Percentiles rank a stretch among this genome's conserved stretches.
Conservation (phyloP, 2,113 vertebrate genomes). For the Lasiurus borealis region DNA sequence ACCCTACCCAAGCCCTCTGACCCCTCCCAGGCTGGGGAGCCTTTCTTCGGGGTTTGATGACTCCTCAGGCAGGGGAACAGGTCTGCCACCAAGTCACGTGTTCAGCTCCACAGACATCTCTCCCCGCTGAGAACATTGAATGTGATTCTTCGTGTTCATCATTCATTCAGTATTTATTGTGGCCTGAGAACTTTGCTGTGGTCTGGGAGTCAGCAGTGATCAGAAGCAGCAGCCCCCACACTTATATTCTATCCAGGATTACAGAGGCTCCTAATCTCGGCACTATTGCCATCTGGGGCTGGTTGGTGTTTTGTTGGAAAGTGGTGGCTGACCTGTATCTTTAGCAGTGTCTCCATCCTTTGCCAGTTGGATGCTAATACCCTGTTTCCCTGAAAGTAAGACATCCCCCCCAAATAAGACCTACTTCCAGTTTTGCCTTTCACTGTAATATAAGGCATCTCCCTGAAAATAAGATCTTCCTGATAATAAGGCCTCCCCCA, state of each 20-base stretch:
- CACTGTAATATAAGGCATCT: no score
- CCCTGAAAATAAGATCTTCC: no score
- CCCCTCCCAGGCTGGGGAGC: background rate
- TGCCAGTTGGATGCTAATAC: background rate
- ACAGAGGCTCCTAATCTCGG: background rate
- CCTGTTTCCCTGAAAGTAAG: no score
- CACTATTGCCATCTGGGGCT: background rate
- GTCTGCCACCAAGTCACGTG: background rate
- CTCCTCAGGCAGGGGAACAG: background rate
- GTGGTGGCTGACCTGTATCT: no score
- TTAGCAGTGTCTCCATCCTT: background rate
- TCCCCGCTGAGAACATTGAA: background rate
- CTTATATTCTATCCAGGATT: background rate
- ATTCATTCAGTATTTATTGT: background rate
- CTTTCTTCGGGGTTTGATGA: background rate
- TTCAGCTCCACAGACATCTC: background rate
- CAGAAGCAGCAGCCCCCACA: background rate
- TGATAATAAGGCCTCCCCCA: no score
- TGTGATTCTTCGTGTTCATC: background rate
- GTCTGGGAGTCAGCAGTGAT: background rate
- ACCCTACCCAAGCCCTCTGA: background rate
- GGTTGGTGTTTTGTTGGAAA: background rate
- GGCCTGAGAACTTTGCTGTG: background rate
- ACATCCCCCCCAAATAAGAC: no score
- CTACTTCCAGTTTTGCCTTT: no score